Base-by-base conservation (phyloP, 2,888 invertebrate genomes). In the Pemphredon lugubris region DNA sequence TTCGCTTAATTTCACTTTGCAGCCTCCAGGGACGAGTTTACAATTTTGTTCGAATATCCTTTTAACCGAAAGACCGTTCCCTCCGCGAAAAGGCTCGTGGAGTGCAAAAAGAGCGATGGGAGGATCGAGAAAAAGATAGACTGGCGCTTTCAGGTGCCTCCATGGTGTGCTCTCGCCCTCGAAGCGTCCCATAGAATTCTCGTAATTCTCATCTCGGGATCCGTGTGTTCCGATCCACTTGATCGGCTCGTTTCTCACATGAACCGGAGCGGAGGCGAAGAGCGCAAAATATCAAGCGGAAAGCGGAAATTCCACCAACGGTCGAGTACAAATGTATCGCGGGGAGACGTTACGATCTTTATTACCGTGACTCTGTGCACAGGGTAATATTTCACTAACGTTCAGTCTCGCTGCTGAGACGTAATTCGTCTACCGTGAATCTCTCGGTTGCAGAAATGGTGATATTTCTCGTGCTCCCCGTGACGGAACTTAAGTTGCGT, bases 221-320 rank as follows among this genome's bases (percentile, higher is more conserved):
- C 48, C 40, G 57, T 63, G 59, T 71, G 68, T 75, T 75, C 64
- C 69, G 61, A 77, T 77, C 64, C 75, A 72, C 69, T 72, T 65
- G 75, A 72, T 72, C 69, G 69, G 48, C 61, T 68, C 71, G 61
- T 70, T 75, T 70, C 61, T 70, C 60, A 63, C 67, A 32, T 37
- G 59, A 57, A 65, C 53, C 30, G 23, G 39, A 42, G 42, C 60
- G 40, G 44, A 34, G 48, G 54, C 50, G 39, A 60, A 63, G 23
- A 65, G 40, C 39, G 51, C 42, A 47, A 70, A 69, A 76, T 54
- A 60, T 63, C 37, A 21, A 11, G 16, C 2, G 16, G 40, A 9
- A 48, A 59, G 23, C 26, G 21, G 37, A 39, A 65, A 55, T 66
- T 40, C 9, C 21, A 42, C 16, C 23, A 54, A 21, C 55, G 16